Conservation (phyloP, 2,113 vertebrate species). For the Chaetops frenatus region DNA sequence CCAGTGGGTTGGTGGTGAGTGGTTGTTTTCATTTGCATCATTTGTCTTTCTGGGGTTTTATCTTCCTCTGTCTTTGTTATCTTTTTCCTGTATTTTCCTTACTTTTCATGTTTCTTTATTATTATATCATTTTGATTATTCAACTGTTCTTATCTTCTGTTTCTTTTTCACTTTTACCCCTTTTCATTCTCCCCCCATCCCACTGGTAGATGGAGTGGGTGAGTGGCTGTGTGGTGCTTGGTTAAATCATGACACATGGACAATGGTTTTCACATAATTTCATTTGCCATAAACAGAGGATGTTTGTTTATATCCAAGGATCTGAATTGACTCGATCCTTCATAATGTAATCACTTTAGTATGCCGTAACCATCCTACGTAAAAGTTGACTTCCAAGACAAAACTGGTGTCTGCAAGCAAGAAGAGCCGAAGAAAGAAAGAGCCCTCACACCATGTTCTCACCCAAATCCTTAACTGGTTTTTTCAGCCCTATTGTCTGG, state of each 20-base stretch:
- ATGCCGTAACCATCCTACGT: fast-evolving
- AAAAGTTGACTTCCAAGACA: background rate
- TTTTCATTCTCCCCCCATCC: background rate
- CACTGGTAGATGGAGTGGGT: background rate
- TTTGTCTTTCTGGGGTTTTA: background rate
- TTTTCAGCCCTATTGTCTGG: background rate
- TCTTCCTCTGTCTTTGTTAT: background rate
- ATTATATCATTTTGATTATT: background rate
- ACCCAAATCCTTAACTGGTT: background rate
- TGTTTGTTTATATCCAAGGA: background rate
- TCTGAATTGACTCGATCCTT: background rate
- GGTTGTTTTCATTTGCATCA: background rate
- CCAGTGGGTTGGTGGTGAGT: background rate
- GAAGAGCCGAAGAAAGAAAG: background rate
- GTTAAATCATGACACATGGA: background rate
- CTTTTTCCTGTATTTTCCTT: background rate
- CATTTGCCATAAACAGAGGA: background rate
- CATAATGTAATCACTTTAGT: background rate
- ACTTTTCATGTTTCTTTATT: background rate
- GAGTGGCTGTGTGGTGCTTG: background rate
- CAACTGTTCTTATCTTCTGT: background rate
- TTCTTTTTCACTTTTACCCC: background rate
- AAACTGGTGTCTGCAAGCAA: background rate
- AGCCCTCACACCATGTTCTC: background rate
- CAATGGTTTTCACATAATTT: background rate